Evolutionary conservation across 2,113 vertebrate genomes (phyloP).

Genomic region (Tyto alba): DNA sequence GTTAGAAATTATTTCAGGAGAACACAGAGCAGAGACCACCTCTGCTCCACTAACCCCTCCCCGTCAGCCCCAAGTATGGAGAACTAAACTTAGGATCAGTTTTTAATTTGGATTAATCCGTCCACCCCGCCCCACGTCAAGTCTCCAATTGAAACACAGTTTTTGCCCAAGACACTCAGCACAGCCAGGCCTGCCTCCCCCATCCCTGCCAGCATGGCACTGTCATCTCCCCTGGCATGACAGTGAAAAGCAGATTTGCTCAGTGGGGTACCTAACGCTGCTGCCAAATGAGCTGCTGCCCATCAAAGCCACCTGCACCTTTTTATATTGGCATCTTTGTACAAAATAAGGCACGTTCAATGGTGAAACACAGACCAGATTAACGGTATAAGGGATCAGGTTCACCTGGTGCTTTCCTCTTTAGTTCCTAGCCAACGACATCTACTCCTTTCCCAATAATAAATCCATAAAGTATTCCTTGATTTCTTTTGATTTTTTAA

Average conservation of each 20-base stretch:
- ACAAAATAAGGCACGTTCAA: background rate
- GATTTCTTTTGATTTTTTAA: background rate
- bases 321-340: background rate
- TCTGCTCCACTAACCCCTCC: too few species aligned
- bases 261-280: fast-evolving
- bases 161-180: fast-evolving
- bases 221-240: fast-evolving
- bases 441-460: background rate
- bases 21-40: background rate
- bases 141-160: background rate
- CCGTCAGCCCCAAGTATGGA: fast-evolving
- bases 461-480: background rate
- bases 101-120: background rate
- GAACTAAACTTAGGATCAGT: background rate
- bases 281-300: fast-evolving
- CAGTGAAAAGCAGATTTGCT: background rate
- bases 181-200: fast-evolving
- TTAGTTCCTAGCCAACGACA: background rate
- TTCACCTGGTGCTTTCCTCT: background rate
- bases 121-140: background rate
- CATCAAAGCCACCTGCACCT: background rate
- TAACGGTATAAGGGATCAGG: background rate
- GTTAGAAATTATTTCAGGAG: background rate
- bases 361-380: fast-evolving
- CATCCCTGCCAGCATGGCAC: fast-evolving